Percentiles rank a stretch among this genome's conserved stretches.
Evolutionary conservation across 1,140 invertebrate genomes (phyloP).

Genomic region (Agrypnia vestita): DNA sequence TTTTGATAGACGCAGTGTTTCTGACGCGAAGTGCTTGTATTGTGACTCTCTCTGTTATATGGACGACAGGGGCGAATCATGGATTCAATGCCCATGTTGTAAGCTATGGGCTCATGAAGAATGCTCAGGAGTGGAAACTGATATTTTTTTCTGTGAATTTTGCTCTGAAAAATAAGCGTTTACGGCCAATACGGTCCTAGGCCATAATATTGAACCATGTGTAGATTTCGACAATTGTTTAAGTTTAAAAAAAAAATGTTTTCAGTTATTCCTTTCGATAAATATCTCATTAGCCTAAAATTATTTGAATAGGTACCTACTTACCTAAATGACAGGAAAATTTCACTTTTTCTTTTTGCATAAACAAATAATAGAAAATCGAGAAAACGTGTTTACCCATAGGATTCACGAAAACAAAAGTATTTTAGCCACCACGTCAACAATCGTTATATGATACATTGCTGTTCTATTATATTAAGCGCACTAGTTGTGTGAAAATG

Average conservation of each 20-base stretch:
- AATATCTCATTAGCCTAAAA: conserved; percentile 16
- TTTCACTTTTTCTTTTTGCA: background rate
- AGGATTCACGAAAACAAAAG: conserved; percentile 36
- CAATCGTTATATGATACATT: conserved; percentile 24
- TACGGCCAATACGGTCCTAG: no score
- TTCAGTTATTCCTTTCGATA: conserved; percentile 17
- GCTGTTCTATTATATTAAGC: background rate
- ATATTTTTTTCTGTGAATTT: no score
- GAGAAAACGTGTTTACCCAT: conserved; percentile 13
- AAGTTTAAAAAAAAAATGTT: background rate
- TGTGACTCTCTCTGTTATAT: no score
- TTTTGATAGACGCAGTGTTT: no score
- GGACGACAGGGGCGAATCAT: no score
- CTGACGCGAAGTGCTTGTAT: no score
- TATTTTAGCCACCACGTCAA: background rate
- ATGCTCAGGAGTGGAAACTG: no score
- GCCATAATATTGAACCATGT: no score
- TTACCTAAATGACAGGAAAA: background rate
- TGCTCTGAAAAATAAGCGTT: no score
- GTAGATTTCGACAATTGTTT: no score
- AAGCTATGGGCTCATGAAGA: no score
- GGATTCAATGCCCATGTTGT: no score
- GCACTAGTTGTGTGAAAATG: conserved; percentile 31
- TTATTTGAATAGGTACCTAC: background rate
- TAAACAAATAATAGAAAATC: conserved; percentile 36